Evolutionary conservation across 37 sponge, comb jelly and placozoan species (phyloP).

Genomic region (Geodia barretti): DNA sequence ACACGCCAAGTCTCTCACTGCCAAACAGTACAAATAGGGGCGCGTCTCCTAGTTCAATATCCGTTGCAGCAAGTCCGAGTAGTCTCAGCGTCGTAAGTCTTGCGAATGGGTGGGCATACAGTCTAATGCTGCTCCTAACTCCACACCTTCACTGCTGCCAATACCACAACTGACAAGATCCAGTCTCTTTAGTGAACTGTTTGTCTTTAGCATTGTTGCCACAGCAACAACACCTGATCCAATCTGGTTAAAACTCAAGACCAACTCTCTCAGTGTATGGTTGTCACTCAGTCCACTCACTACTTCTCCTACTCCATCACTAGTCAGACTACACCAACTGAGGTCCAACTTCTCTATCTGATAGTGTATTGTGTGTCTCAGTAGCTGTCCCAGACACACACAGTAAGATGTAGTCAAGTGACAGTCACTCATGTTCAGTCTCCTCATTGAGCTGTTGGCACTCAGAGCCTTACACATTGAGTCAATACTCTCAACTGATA

Average conservation of each 20-base stretch:
- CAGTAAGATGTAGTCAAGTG: slow-evolving; percentile 4
- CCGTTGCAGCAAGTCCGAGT: too few species aligned
- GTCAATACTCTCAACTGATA: not conserved
- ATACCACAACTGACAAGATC: not conserved
- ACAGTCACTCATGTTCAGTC: not conserved
- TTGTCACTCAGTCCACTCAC: slow-evolving; percentile 10
- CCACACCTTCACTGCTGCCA: not conserved
- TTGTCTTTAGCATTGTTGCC: slow-evolving; percentile 2
- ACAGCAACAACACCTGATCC: slow-evolving; percentile 1
- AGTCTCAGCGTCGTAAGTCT: too few species aligned
- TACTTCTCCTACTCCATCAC: not conserved
- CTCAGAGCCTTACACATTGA: not conserved
- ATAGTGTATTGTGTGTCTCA: not conserved
- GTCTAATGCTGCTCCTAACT: too few species aligned
- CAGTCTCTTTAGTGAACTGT: not conserved
- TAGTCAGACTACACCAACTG: not conserved
- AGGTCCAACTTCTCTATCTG: not conserved
- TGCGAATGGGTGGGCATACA: too few species aligned
- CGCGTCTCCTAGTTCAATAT: too few species aligned
- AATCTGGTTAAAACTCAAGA: not conserved
- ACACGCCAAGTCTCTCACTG: too few species aligned
- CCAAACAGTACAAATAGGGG: too few species aligned
- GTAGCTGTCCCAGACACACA: not conserved
- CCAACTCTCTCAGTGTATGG: slow-evolving; percentile 2
- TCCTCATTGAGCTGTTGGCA: not conserved